These are phyloP conservation scores for Pelecanoides urinatrix DNA, from an alignment of 2,113 vertebrate genomes.

Conservation along the genomic window DNA sequence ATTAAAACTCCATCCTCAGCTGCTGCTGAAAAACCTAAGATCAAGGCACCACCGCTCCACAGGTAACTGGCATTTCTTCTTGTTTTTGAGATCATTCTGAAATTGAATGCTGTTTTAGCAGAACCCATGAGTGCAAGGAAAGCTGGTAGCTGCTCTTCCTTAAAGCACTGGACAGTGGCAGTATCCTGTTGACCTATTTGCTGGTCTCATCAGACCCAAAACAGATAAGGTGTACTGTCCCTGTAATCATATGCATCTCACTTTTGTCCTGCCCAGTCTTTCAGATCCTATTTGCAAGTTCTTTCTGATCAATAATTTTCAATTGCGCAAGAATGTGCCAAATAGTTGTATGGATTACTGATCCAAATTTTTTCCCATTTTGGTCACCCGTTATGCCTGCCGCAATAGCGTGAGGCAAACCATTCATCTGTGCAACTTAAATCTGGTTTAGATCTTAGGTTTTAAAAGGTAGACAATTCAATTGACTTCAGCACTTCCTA, in stretches of 20 bases:
- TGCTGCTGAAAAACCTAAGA: constrained; percentile 76
- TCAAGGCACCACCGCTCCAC: constrained; percentile 75
- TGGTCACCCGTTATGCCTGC: background rate
- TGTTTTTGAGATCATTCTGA: background rate
- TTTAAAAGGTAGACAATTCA: background rate
- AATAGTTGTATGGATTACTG: background rate
- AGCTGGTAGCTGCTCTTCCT: background rate
- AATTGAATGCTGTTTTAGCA: background rate
- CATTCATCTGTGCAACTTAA: background rate
- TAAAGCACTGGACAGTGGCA: background rate
- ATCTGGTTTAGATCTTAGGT: background rate
- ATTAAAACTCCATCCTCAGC: constrained; percentile 77
- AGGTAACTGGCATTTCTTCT: constrained; percentile 72
- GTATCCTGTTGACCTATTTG: background rate
- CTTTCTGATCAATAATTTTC: background rate
- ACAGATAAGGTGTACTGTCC: background rate
- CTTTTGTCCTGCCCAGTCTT: background rate
- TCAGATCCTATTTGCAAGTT: background rate
- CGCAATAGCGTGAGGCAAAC: background rate
- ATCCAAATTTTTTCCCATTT: background rate
- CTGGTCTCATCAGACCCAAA: background rate
- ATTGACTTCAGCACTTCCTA: background rate
- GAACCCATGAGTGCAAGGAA: background rate
- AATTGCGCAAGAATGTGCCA: background rate
- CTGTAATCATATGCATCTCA: background rate